Base-by-base conservation (phyloP, 2,113 vertebrate species). In the Ploceus nigricollis region DNA sequence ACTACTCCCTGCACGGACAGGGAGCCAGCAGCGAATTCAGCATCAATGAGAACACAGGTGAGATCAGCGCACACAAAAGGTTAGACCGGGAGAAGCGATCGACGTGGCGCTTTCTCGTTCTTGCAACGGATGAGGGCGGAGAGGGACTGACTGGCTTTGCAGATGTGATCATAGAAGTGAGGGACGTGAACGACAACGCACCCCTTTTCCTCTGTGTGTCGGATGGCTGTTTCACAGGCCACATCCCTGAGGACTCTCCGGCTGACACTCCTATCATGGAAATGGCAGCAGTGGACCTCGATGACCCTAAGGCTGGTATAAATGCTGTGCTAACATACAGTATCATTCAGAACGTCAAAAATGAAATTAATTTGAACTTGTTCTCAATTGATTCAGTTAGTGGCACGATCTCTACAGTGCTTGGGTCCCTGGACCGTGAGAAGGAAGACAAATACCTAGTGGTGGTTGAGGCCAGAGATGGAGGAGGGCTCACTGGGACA, bases 91-190 rank as follows among this genome's bases (percentile, higher is more conserved):
- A 99, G 71, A 98, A 98, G 75, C 97, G 96, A 35, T 97, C 98
- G 0, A 88, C 80, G 1, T 99, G 99, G 99, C 98, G 97, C 31
- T 99, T 99, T 57, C 98, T 99, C 3, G 98, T 99, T 24, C 98
- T 99, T 10, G 98, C 98, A 21, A 99, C 99, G 0, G 99, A 99
- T 51, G 98, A 99, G 66, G 98, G 94, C 0, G 99, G 99, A 4
- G 97, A 98, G 5, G 99, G 99, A 6, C 97, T 99, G 57, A 99
- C 99, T 0, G 98, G 99, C 40, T 99, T 99, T 54, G 98, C 99
- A n/a, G 99, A 99, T 11, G 98, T 99, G 47, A 95, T 99, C 51
- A 94, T 99, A 71, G 98, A 98, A 24, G 98, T 99, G 87, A 95
- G 77, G 37, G 99, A 99, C 10, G 94, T 98, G 75, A 99, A 99